Evolutionary conservation across 2,797 vertebrate species (phyloP).

Genomic region (Silurus aristotelis): DNA sequence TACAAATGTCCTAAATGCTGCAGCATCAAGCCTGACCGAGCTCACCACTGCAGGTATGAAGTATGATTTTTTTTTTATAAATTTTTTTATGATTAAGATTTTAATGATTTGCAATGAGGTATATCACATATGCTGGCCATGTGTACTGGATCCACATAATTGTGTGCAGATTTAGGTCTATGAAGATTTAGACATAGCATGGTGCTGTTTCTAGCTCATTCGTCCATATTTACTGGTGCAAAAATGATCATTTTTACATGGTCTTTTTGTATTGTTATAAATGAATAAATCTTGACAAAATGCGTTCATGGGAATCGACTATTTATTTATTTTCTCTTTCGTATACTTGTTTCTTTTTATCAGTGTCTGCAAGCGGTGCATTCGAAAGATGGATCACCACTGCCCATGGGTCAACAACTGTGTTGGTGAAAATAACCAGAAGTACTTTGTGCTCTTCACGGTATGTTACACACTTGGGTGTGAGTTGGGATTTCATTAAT

Average conservation of each 20-base stretch:
- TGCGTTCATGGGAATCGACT: neutral
- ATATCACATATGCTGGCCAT: neutral
- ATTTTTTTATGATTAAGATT: no score
- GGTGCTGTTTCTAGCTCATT: neutral
- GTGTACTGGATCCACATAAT: neutral
- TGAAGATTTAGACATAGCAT: neutral
- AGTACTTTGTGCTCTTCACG: conserved; percentile 99
- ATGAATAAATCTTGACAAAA: neutral
- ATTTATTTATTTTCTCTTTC: neutral
- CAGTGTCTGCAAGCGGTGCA: conserved; percentile 97
- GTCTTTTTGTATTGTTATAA: neutral
- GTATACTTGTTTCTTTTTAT: conserved; percentile 4
- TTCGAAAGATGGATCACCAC: conserved; percentile 99
- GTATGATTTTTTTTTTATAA: no score
- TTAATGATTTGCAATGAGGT: no score
- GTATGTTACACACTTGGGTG: conserved; percentile 75
- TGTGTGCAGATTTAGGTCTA: neutral
- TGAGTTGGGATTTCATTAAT: neutral
- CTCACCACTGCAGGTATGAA: conserved; percentile 96
- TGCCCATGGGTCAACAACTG: conserved; percentile 99
- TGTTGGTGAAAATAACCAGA: conserved; percentile 98
- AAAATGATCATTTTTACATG: neutral
- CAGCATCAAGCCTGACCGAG: conserved; percentile 98
- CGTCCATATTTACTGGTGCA: neutral
- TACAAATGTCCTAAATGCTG: conserved; percentile 99